Conservation (phyloP, 2,888 invertebrate species). For the Cataglyphis rosenhaueri region DNA sequence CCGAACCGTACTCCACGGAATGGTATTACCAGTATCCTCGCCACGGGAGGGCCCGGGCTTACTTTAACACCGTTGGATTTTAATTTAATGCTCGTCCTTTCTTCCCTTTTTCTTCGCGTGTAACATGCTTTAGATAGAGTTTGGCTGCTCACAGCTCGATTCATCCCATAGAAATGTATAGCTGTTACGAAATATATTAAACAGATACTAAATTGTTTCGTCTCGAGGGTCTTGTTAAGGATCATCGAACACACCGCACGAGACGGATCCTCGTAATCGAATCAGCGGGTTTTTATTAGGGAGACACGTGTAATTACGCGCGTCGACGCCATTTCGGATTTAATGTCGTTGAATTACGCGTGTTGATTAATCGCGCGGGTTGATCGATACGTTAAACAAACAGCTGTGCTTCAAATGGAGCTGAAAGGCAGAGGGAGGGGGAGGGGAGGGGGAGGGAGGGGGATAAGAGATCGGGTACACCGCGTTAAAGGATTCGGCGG, state of each 20-base stretch:
- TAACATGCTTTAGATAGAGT: background rate
- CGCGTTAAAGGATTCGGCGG: constrained; percentile 27
- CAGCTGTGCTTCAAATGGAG: background rate
- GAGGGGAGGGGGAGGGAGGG: no score
- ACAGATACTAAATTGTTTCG: constrained; percentile 52
- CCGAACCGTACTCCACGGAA: constrained; percentile 73
- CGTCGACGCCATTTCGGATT: constrained; percentile 27
- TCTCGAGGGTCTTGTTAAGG: constrained; percentile 37
- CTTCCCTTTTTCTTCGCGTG: background rate
- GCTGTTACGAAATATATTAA: constrained; percentile 51
- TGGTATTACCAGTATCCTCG: constrained; percentile 73
- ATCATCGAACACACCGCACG: constrained; percentile 18
- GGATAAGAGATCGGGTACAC: background rate
- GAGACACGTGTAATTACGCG: constrained; percentile 25
- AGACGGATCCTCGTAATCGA: constrained; percentile 27
- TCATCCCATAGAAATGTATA: constrained; percentile 39
- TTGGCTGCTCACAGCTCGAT: constrained; percentile 32
- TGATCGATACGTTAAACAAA: constrained; percentile 38
- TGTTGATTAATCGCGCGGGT: constrained; percentile 22
- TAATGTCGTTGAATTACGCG: constrained; percentile 17
- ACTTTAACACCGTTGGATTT: constrained; percentile 77
- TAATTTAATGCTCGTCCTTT: constrained; percentile 72
- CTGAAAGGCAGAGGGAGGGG: no score
- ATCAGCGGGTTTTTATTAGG: constrained; percentile 1
- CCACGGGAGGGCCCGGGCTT: constrained; percentile 72